Percentiles rank a stretch among this genome's conserved stretches.
Evolutionary conservation across 2,797 vertebrate genomes (phyloP).

Genomic region (Enteromius afrohamiltoni): DNA sequence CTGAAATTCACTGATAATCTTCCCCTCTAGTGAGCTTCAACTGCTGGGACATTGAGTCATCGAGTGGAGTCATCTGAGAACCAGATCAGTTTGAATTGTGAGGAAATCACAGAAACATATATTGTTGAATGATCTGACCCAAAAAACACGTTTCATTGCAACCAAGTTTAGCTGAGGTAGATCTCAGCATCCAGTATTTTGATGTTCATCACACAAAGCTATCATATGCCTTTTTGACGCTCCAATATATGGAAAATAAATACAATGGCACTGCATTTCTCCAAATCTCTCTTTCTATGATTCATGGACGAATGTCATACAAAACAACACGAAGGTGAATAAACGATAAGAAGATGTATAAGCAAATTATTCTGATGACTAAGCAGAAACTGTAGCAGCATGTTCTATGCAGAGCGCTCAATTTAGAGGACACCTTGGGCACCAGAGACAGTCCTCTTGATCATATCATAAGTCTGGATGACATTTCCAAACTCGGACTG

Average conservation of each 20-base stretch:
- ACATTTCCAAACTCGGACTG: conserved; percentile 55
- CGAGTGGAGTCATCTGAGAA: neutral
- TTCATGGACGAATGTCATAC: neutral
- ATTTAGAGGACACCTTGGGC: conserved; percentile 47
- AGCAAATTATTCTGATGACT: neutral
- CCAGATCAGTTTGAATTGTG: neutral
- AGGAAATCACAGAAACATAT: neutral
- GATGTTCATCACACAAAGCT: neutral
- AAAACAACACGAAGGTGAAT: neutral
- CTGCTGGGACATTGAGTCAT: neutral
- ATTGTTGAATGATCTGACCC: neutral
- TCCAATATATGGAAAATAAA: neutral
- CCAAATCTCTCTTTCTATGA: neutral
- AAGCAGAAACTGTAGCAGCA: neutral
- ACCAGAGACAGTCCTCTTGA: conserved; percentile 22
- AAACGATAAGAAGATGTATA: neutral
- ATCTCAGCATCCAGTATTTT: neutral
- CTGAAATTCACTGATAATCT: conserved; percentile 3
- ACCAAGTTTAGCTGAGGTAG: neutral
- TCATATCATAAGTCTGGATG: conserved; percentile 57
- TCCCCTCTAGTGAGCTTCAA: conserved; percentile 13
- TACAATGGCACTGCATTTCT: neutral
- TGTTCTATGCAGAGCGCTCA: conserved; percentile 21
- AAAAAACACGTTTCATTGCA: neutral
- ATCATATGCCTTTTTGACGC: neutral